Evolutionary conservation across 92 coral and sea anemone species (phyloP), one percentile per base, ranked within the genome.

Genomic region (Palythoa heliodiscus): DNA sequence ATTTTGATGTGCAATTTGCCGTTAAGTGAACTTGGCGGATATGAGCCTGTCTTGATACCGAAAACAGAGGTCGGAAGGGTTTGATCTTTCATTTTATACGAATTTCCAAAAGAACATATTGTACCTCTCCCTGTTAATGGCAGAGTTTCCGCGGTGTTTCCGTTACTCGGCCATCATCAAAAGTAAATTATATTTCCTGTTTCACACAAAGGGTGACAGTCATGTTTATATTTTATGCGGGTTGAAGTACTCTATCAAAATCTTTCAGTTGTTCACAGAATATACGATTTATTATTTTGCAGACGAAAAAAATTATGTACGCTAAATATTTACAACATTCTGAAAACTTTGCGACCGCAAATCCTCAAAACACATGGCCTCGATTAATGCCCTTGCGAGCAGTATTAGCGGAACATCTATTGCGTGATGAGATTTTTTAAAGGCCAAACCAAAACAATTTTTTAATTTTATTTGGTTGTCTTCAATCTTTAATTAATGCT

Each of bases 161-260:
- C 84, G 84, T 60, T n/a, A 43, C 83, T 80, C 84, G 84, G 84
- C 73, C 66, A 80, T 63, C 74, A 80, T 80, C 84, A 80, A 80
- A 80, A 66, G 84, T 66, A 80, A 79, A 80, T 66, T n/a, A 67
- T 67, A 64, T 80, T 63, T 80, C 84, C 84, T 66, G 58, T 80
- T 67, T 19, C 47, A 43, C 47, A 80, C 84, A 80, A 80, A 47
- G 84, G 73, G 13, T 78, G 83, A 78, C 83, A 63, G 29, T 43
- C 25, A 9, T 76, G 63, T 12, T 55, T 24, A 35, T 25, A 57
- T 67, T 35, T 24, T 14, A 23, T 16, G 40, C 53, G 40, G 73
- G n/a, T 35, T 52, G 23, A 24, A 66, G 55, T 20, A 4, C 13
- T 24, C n/a, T 15, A 67, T 80, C 60, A 47, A 66, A 54, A 24